Evolutionary conservation across 2,888 invertebrate genomes (phyloP), one percentile per base, ranked within the genome.

Genomic region (Dichetophora obliterata): DNA sequence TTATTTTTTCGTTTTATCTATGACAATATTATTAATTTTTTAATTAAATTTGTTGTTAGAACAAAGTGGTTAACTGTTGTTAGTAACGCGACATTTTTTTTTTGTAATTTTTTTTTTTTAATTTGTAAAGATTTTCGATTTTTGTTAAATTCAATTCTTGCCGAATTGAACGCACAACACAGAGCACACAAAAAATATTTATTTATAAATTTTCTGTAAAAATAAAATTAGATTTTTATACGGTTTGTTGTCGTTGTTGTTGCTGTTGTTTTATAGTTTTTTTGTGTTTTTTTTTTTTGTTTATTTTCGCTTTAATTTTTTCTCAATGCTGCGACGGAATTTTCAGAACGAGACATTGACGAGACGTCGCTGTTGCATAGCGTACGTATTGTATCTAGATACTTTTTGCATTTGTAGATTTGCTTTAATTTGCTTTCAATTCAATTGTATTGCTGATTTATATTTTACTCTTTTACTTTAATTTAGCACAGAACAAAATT

Each of bases 181-280:
- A 14, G 48, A 24, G 50, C 24, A 19, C 31, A 19, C 70, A 34
- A 6, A 22, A 27, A 31, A 52, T 43, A 3, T 31, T 31, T 70
- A 54, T 57, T 54, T 57, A 19, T 54, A 54, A 54, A 34, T 54
- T 54, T 16, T 31, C 16, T 70, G 54, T 70, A 70, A 70, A 70
- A 70, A 70, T 57, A 70, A 70, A 70, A n/a, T 16, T n/a, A 54
- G 16, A 16, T 16, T 27, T 69, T 50, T 16, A 54, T 19, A 54
- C n/a, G 43, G 11, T 14, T 65, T 27, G n/a, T 54, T 72, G 61
- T 61, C 14, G 1, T 59, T 72, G 71, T 16, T 54, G 54, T 66
- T 66, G 66, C 5, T 22, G 31, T n/a, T 31, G 31, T 31, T 31
- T 31, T 31, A n/a, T n/a, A 31, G 31, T 31, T 31, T 31, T 31